phyloP scores from a whole-genome alignment of 2,888 invertebrate genomes.

The Tetramorium bicarinatum region DNA sequence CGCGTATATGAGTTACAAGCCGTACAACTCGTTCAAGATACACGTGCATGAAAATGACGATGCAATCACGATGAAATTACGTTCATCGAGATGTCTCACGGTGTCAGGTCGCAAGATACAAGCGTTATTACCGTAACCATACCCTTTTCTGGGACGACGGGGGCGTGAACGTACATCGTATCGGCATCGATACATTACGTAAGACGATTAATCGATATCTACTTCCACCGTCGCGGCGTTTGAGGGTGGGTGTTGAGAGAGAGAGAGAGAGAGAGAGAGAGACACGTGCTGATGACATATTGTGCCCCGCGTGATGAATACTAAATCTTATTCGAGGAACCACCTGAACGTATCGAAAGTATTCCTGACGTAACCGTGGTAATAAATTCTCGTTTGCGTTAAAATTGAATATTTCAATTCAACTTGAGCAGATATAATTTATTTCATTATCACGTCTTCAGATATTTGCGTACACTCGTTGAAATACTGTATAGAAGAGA shows the following conservation, averaged over 20 bases:
- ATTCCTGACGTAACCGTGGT: background rate
- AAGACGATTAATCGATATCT: conserved; percentile 75
- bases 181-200: conserved; percentile 62
- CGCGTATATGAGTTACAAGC: background rate
- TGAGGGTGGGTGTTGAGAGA: conserved; percentile 55
- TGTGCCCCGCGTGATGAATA: conserved; percentile 55
- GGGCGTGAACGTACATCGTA: conserved; percentile 65
- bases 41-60: conserved; percentile 28
- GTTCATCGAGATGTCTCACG: conserved; percentile 35
- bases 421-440: background rate
- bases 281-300: conserved; percentile 72
- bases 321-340: conserved; percentile 19
- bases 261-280: conserved; percentile 37
- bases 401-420: background rate
- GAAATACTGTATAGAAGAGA: conserved; percentile 1
- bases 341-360: conserved; percentile 11
- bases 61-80: conserved; percentile 26
- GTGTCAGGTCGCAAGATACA: conserved; percentile 20
- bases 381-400: background rate
- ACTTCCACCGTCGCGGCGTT: conserved; percentile 51
- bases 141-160: conserved; percentile 73
- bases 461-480: background rate
- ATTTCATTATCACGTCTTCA: background rate
- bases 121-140: conserved; percentile 69
- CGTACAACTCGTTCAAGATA: conserved; percentile 3